Conservation (phyloP, 1,140 invertebrate genomes). For the Magallana gigas region DNA sequence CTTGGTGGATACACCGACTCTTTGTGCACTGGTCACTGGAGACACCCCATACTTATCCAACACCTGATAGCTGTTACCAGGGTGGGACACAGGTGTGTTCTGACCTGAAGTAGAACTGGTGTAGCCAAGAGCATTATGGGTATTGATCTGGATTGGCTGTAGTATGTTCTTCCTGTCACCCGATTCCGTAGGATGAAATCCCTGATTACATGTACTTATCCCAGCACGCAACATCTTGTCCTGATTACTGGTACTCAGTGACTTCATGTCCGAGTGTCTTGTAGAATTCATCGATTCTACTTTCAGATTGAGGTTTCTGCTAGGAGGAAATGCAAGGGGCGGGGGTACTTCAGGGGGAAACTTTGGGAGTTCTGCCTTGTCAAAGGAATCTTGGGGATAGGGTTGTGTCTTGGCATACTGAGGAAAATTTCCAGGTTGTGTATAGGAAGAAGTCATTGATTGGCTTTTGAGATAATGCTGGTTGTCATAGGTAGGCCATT, state of each 20-base stretch:
- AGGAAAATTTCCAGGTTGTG: constrained; percentile 15
- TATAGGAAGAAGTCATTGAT: background rate
- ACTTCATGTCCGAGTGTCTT: constrained; percentile 13
- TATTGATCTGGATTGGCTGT: background rate
- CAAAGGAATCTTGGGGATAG: constrained; percentile 4
- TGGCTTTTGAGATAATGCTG: constrained; percentile 36
- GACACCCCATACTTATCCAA: constrained; percentile 16
- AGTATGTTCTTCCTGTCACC: background rate
- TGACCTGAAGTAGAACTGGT: constrained; percentile 12
- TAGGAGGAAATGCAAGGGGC: background rate
- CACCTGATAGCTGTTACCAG: background rate
- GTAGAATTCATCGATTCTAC: background rate
- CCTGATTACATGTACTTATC: background rate
- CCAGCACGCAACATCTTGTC: background rate
- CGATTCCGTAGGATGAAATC: background rate
- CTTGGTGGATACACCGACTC: background rate
- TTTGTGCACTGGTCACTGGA: constrained; percentile 12
- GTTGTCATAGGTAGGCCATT: constrained; percentile 21
- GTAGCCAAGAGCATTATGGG: background rate
- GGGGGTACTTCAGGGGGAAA: constrained; percentile 31
- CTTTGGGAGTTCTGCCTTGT: constrained; percentile 30
- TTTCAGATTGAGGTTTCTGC: constrained; percentile 1
- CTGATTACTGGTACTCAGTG: background rate
- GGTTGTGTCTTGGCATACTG: constrained; percentile 13
- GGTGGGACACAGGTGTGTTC: constrained; percentile 1